Evolutionary conservation across 2,888 invertebrate genomes (phyloP).

Genomic region (Plutella xylostella): DNA sequence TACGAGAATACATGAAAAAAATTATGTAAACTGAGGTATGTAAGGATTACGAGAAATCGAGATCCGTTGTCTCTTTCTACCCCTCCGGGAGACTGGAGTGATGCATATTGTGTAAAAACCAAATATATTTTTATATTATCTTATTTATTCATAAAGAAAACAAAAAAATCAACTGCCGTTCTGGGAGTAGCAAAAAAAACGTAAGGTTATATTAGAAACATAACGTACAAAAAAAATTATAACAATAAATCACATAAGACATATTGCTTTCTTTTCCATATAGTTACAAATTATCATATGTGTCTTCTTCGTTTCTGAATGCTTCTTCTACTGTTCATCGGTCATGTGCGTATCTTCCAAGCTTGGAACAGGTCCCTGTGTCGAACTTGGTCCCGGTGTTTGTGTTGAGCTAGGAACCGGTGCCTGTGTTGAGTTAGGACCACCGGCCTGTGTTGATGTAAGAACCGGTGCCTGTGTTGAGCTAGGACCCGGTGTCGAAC

Average conservation of each 20-base stretch:
- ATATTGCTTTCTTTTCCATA: conserved; percentile 15
- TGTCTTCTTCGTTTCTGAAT: conserved; percentile 16
- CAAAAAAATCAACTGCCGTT: conserved; percentile 16
- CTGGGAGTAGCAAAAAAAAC: conserved; percentile 11
- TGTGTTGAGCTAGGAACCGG: conserved; percentile 16
- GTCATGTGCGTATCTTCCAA: conserved; percentile 13
- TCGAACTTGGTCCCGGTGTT: conserved; percentile 15
- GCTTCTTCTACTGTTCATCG: conserved; percentile 16
- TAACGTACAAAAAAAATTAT: conserved; percentile 12
- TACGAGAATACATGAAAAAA: conserved; percentile 10
- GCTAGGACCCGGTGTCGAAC: conserved; percentile 15
- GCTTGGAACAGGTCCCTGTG: conserved; percentile 13
- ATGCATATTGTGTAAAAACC: conserved; percentile 16
- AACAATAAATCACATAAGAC: conserved; percentile 16
- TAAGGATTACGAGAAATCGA: conserved; percentile 16
- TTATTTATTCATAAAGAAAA: conserved; percentile 9
- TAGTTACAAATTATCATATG: conserved; percentile 15
- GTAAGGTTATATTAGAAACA: conserved; percentile 12
- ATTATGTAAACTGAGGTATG: conserved; percentile 15
- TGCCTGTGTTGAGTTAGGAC: conserved; percentile 12
- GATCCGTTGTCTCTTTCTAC: conserved; percentile 17
- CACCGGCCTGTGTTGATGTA: conserved; percentile 13
- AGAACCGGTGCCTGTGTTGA: conserved; percentile 13
- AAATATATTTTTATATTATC: conserved; percentile 15
- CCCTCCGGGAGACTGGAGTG: conserved; percentile 16